Evolutionary conservation across 1,140 invertebrate species (phyloP).

Genomic region (Notospermus geniculatus): DNA sequence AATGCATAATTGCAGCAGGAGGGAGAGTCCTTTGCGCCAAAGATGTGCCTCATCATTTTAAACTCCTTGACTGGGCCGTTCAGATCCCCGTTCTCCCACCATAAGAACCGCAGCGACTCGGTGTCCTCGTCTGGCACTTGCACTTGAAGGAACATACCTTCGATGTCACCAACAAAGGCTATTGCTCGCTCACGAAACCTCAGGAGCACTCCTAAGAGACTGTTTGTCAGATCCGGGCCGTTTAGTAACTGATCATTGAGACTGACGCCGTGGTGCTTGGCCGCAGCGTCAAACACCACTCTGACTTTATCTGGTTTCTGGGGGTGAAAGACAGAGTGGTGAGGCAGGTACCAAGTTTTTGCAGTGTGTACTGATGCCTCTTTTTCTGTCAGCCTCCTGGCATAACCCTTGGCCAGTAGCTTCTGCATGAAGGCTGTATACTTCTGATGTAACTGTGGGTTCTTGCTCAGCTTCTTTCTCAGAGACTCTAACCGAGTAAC

Average conservation of each 20-base stretch:
- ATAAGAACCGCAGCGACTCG: slow-evolving; percentile 19
- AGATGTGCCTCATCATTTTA: slow-evolving; percentile 26
- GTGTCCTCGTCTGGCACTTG: slow-evolving; percentile 17
- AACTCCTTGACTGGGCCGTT: slow-evolving; percentile 13
- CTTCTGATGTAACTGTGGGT: not conserved
- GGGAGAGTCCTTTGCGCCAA: slow-evolving; percentile 26
- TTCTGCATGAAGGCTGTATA: not conserved
- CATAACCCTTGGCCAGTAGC: slow-evolving; percentile 2
- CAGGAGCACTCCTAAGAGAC: slow-evolving; percentile 28
- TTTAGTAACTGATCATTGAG: slow-evolving; percentile 31
- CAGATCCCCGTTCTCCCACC: slow-evolving; percentile 21
- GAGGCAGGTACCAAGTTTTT: slow-evolving; percentile 25
- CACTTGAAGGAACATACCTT: slow-evolving; percentile 29
- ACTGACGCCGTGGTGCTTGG: slow-evolving; percentile 25
- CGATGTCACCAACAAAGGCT: slow-evolving; percentile 25
- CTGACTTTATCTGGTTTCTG: slow-evolving; percentile 25
- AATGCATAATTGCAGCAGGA: slow-evolving; percentile 20
- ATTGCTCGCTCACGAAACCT: slow-evolving; percentile 27
- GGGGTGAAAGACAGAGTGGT: slow-evolving; percentile 23
- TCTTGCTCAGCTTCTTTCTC: not conserved
- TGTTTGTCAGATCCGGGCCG: slow-evolving; percentile 50
- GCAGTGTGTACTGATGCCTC: not conserved
- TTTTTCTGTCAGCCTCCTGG: not conserved
- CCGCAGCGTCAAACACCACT: slow-evolving; percentile 29
- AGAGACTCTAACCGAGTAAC: not conserved